Conservation (phyloP, 2,797 vertebrate genomes). For the Rhinichthys osculus region DNA sequence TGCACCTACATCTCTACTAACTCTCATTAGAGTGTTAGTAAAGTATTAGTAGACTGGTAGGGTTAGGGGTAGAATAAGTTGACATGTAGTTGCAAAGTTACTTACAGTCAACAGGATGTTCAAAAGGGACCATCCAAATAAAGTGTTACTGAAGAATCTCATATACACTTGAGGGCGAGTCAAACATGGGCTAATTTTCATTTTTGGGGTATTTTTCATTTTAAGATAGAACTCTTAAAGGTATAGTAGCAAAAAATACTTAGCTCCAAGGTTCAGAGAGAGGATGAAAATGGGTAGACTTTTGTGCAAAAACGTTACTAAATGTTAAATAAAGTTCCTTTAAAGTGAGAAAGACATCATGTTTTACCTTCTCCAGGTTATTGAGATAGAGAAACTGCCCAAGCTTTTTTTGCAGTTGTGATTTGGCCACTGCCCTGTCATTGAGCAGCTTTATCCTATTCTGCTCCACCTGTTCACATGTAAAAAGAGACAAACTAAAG, state of each 20-base stretch:
- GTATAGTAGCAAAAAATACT: not conserved
- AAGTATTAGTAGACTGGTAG: no score
- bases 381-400: constrained; percentile 96
- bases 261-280: not conserved
- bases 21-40: no score
- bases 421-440: constrained; percentile 93
- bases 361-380: constrained; percentile 93
- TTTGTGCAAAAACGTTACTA: not conserved
- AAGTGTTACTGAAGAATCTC: no score
- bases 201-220: no score
- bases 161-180: no score
- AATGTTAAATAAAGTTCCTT: not conserved
- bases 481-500: not conserved
- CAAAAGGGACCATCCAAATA: no score
- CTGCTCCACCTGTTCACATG: constrained; percentile 88
- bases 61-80: no score
- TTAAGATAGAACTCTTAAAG: not conserved
- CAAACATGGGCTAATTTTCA: no score
- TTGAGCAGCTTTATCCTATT: constrained; percentile 97
- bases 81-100: no score
- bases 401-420: constrained; percentile 97
- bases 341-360: not conserved
- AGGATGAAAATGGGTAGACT: not conserved
- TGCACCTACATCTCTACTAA: no score
- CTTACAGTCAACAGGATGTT: no score